These are phyloP conservation scores for Anastrepha ludens DNA, from an alignment of 1,140 invertebrate genomes.

Conservation along the genomic window DNA sequence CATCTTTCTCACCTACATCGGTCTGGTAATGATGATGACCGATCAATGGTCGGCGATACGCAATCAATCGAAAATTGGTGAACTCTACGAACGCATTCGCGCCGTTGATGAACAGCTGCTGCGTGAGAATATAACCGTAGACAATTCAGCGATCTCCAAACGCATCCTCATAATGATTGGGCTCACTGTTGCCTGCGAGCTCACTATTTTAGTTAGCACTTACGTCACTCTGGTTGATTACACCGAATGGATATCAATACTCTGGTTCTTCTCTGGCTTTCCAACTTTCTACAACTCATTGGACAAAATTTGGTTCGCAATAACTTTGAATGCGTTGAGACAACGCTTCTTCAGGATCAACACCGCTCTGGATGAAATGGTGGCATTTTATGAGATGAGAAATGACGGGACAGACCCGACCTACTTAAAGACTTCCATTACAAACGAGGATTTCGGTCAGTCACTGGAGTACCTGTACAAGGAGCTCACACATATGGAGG, in stretches of 20 bases:
- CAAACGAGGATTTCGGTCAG: not conserved
- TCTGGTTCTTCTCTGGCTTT: constrained; percentile 66
- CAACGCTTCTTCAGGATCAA: constrained; percentile 71
- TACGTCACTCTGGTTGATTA: constrained; percentile 66
- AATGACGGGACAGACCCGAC: not conserved
- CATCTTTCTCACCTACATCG: constrained; percentile 71
- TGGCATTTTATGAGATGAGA: constrained; percentile 62
- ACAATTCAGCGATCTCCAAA: constrained; percentile 63
- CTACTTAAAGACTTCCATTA: not conserved
- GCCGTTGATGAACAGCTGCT: constrained; percentile 67
- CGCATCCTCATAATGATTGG: constrained; percentile 66
- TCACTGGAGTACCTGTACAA: constrained; percentile 69
- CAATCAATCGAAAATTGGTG: constrained; percentile 67
- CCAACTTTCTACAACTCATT: constrained; percentile 70
- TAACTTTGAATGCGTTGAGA: constrained; percentile 67
- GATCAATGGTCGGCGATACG: constrained; percentile 67
- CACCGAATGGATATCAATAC: constrained; percentile 64
- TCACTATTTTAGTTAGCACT: constrained; percentile 64
- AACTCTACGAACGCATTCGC: constrained; percentile 68
- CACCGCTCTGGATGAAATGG: constrained; percentile 64
- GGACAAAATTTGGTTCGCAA: constrained; percentile 73
- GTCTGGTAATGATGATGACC: constrained; percentile 71
- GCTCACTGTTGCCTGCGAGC: constrained; percentile 67
- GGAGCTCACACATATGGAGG: constrained; percentile 65
- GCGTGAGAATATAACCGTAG: constrained; percentile 64